These are phyloP conservation scores for Theonella swinhoei DNA, from an alignment of 37 sponge, comb jelly and placozoan genomes.

Conservation along the genomic window DNA sequence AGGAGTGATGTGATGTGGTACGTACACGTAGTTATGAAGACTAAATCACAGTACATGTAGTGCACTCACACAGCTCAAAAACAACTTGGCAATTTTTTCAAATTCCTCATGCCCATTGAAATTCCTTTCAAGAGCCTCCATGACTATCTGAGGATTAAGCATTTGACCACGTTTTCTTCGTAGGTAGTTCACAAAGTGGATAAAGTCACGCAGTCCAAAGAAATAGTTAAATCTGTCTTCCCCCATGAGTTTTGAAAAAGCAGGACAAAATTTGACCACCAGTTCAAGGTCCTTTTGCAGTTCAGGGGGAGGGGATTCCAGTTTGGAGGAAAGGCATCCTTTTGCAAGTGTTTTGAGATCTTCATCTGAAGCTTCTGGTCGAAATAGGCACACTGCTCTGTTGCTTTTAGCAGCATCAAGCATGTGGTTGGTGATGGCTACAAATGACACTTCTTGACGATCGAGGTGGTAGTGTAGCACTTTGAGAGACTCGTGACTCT, in stretches of 20 bases:
- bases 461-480: conserved; percentile 94
- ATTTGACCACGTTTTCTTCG: conserved; percentile 46
- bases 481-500: conserved; percentile 93
- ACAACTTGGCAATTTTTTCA: conserved; percentile 44
- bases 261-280: conserved; percentile 63
- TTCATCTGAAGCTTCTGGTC: conserved; percentile 70
- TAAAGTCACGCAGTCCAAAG: conserved; percentile 90
- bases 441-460: conserved; percentile 86
- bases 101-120: conserved; percentile 83
- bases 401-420: conserved; percentile 95
- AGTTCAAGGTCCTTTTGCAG: conserved; percentile 39
- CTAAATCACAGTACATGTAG: too few species aligned
- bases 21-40: too few species aligned
- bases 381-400: conserved; percentile 85
- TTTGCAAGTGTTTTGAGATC: conserved; percentile 73
- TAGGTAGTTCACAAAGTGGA: conserved; percentile 88
- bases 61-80: conserved; percentile 26
- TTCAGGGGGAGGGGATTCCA: conserved; percentile 62
- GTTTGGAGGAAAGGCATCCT: conserved; percentile 68
- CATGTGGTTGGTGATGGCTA: conserved; percentile 91
- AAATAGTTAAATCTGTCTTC: conserved; percentile 36
- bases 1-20: background rate
- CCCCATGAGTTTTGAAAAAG: conserved; percentile 55
- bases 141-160: conserved; percentile 61
- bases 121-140: conserved; percentile 84